Evolutionary conservation across 2,113 vertebrate genomes (phyloP), one percentile per base, ranked within the genome.

Genomic region (Micronycteris hirsuta): DNA sequence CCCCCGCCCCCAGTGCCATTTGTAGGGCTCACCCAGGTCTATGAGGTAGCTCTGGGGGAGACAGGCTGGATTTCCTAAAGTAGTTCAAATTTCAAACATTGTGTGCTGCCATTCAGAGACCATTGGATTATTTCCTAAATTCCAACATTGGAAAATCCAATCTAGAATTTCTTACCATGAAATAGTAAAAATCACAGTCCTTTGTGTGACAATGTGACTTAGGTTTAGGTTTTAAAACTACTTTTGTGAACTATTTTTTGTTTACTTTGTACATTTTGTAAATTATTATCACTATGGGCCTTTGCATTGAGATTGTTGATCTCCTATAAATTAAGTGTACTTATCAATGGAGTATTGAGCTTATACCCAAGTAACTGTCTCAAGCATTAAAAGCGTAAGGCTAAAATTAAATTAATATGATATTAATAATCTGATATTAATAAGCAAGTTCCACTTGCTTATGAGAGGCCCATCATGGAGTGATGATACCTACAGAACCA

Each of bases 1-100:
- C n/a, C 15, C 4, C 0, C 4, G 36, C n/a, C 15, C 4, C 0
- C 4, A 24, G 0, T 7, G 1, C 2, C 80, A 47, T 38, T n/a
- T 28, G 1, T 1, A 20, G 7, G 9, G 78, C 22, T 41, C 15
- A 26, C 9, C 20, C 24, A 38, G 14, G 26, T 15, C 7, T 15
- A 1, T 13, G 47, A 45, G 31, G 14, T 3, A 7, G 28, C 45
- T 77, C 26, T 54, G 19, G 28, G 36, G 4, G 85, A 12, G 24
- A 56, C 36, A 45, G 5, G 8, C 19, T 6, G 9, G 15, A 54
- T 67, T 38, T 83, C 56, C 91, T 26, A 20, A 38, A 84, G 31
- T 26, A 68, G 26, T 41, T 78, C 43, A 33, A 63, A 28, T 33
- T 70, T 71, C 45, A 65, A 67, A n/a, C n/a, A 63, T 49, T 87